phyloP scores from a whole-genome alignment of 37 sponge, comb jelly and placozoan genomes.

The Ephydatia muelleri region DNA sequence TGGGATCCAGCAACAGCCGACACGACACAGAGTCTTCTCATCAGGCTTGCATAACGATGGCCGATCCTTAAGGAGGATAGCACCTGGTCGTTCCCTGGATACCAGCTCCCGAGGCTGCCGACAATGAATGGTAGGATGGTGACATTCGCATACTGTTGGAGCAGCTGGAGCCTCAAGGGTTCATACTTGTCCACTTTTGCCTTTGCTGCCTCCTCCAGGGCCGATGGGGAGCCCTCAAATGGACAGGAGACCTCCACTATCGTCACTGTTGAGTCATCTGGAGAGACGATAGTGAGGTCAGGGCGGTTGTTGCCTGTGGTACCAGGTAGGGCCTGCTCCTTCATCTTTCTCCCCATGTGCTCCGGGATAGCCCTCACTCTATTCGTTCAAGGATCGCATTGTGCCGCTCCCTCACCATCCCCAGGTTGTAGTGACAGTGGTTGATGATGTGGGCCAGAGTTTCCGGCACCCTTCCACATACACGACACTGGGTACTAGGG shows the following conservation, averaged over 20 bases:
- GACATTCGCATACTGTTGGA: neutral
- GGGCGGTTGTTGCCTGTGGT: neutral
- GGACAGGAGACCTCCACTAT: neutral
- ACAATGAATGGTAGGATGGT: neutral
- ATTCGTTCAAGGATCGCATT: no score
- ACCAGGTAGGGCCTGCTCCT: slow-evolving; percentile 3
- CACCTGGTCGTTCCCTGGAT: neutral
- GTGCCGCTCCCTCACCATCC: slow-evolving; percentile 10
- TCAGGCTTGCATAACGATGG: neutral
- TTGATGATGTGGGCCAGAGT: slow-evolving; percentile 27
- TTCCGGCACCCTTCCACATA: neutral
- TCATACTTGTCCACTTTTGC: neutral
- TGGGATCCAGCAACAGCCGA: neutral
- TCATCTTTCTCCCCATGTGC: neutral
- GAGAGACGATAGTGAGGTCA: neutral
- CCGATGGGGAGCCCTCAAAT: neutral
- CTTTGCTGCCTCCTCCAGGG: neutral
- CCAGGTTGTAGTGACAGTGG: neutral
- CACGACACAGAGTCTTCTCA: neutral
- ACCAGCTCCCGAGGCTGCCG: neutral
- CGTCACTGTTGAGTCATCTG: neutral
- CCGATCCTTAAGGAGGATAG: neutral
- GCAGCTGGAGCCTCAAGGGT: neutral
- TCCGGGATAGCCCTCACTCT: neutral
- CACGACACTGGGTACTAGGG: no score